These are phyloP conservation scores for Myrmecophaga tridactyla DNA, from an alignment of 2,113 vertebrate genomes.

Conservation along the genomic window DNA sequence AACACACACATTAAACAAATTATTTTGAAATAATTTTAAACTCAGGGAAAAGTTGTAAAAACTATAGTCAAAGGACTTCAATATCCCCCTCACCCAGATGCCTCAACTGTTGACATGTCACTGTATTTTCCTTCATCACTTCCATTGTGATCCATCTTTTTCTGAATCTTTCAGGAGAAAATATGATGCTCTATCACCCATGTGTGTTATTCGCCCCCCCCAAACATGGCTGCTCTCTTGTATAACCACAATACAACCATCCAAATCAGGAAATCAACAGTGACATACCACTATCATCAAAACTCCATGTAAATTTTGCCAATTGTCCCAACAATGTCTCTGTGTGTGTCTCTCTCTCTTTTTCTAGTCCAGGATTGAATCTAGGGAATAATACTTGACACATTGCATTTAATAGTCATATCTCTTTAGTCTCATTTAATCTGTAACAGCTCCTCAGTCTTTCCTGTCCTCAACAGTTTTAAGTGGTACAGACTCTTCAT, in stretches of 20 bases:
- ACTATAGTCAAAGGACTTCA: neutral
- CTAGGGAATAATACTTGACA: neutral
- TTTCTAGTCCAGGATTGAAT: neutral
- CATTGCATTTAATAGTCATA: neutral
- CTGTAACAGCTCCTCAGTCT: neutral
- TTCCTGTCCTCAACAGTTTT: neutral
- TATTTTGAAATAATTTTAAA: slow-evolving; percentile 39
- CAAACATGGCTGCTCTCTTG: neutral
- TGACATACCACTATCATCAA: neutral
- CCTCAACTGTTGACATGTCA: neutral
- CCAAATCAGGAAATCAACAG: neutral
- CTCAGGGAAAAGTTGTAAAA: slow-evolving; percentile 22
- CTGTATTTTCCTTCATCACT: neutral
- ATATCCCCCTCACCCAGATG: neutral
- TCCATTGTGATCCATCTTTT: neutral
- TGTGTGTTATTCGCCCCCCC: neutral
- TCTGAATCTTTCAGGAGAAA: slow-evolving; percentile 13
- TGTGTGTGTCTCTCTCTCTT: neutral
- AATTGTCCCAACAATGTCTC: neutral
- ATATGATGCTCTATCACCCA: neutral
- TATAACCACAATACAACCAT: neutral
- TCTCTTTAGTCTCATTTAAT: neutral
- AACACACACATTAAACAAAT: slow-evolving; percentile 10
- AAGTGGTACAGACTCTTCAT: neutral
- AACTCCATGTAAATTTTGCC: neutral